Evolutionary conservation across 2,113 vertebrate species (phyloP).

Genomic region (Smithornis capensis): DNA sequence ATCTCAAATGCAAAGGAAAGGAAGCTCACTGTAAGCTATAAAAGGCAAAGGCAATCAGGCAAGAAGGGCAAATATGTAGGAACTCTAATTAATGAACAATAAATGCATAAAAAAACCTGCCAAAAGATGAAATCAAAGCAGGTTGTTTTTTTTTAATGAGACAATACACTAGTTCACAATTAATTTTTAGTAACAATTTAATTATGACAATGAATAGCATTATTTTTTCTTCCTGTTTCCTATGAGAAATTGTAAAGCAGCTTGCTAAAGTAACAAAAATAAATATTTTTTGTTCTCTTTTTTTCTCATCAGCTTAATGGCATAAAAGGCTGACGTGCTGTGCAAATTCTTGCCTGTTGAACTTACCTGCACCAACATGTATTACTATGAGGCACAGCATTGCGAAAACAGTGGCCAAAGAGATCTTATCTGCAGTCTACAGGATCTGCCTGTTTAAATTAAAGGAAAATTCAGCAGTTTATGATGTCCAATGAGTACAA

Average conservation of each 20-base stretch:
- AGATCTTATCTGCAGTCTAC: neutral
- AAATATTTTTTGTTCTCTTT: neutral
- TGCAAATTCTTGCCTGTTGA: neutral
- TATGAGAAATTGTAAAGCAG: neutral
- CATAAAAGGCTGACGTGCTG: neutral
- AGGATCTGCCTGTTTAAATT: neutral
- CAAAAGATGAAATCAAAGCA: slow-evolving; percentile 46
- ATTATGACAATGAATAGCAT: slow-evolving; percentile 13
- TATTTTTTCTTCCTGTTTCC: neutral
- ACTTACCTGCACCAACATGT: neutral
- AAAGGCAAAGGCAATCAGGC: slow-evolving; percentile 62
- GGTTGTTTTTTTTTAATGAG: slow-evolving; percentile 16
- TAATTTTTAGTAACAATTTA: slow-evolving; percentile 48
- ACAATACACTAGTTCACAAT: neutral
- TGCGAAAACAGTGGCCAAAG: neutral
- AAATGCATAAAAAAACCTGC: slow-evolving; percentile 55
- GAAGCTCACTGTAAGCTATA: slow-evolving; percentile 30
- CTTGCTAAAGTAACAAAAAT: neutral
- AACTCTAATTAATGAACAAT: slow-evolving; percentile 56
- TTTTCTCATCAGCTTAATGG: neutral
- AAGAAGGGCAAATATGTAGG: slow-evolving; percentile 61
- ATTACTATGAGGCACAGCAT: neutral
- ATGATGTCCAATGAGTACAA: neutral
- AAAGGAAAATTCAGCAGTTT: neutral
- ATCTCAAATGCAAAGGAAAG: slow-evolving; percentile 54